Evolutionary conservation across 2,888 invertebrate species (phyloP), one percentile per base, ranked within the genome.

Genomic region (Craniophora ligustri): DNA sequence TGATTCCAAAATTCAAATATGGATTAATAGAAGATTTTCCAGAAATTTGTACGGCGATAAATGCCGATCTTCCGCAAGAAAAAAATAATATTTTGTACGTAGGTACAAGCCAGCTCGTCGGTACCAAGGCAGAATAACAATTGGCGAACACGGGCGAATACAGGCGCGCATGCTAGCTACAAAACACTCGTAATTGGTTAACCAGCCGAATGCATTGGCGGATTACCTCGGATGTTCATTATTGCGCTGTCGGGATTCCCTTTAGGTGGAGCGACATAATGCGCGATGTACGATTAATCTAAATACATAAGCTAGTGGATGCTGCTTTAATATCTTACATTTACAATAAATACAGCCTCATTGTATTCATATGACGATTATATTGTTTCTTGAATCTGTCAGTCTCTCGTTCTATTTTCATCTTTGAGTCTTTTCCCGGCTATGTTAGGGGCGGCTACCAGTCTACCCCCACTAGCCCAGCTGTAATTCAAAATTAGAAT

Each of bases 221-320:
- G 86, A 85, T 90, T 89, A 87, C 60, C 75, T 62, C 67, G 77
- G 79, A 81, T 86, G 81, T 85, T 85, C 85, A 85, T 89, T 87
- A 85, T 84, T 85, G 85, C 82, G 84, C 86, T 86, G 86, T 84
- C 74, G 82, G 86, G 82, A 84, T 83, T 84, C 66, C 80, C 47
- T 81, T 82, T 76, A 66, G 71, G 79, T 78, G 81, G 81, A 72
- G 69, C 75, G 72, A 81, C 85, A 85, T 86, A 80, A 85, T 84
- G 85, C 81, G 86, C 78, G 57, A 71, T 71, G 73, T 73, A 75
- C 84, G 81, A 84, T 87, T 88, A 85, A 79, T 76, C 72, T 68
- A 69, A 69, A 78, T 86, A 54, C 46, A 69, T 67, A 51, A 36
- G 56, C 31, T 39, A 23, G 11, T 26, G 32, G 32, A 41, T 46